Base-by-base conservation (phyloP, 2,797 vertebrate genomes). In the Coregonus sp. region DNA sequence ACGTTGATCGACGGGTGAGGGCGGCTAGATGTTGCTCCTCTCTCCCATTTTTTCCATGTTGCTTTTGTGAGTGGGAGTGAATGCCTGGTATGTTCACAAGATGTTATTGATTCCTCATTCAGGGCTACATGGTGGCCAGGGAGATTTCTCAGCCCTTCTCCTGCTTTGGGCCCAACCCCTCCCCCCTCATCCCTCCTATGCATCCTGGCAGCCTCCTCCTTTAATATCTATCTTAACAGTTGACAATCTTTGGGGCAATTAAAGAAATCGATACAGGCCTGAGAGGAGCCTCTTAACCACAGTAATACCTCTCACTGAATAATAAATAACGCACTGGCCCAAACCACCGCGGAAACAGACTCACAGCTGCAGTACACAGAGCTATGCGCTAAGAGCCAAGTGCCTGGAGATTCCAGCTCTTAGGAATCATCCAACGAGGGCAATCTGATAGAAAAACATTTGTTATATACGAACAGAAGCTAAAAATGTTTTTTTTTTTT, bases 241-340 rank as follows among this genome's bases (percentile, higher is more conserved):
- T 93, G 92, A 94, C 93, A 93, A 94, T 93, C 91, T 94, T 93
- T 93, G 80, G 88, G 88, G 93, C 93, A 94, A 95, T 95, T 95
- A 94, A 94, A 93, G 91, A 88, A 89, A 94, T 94, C 93, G 84
- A 93, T 94, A 91, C 72, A 80, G 86, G 89, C 90, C 91, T 91
- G 88, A 90, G 91, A 88, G 87, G 79, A 90, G 90, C 91, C 90
- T 94, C 92, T 94, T 91, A 92, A 91, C 92, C 92, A 85, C 92
- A 90, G 93, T 95, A 94, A 94, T 94, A 93, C 91, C 93, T 91
- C 89, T 90, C 91, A 92, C 93, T 94, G 92, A 95, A 95, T 95
- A 93, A 94, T 94, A 89, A 94, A 95, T 94, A 92, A 90, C 87
- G 74, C 78, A 76, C 82, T 81, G 76, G 84, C 80, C 80, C 76